These are phyloP conservation scores for Drosophila equinoxialis DNA, from an alignment of 1,140 invertebrate species.

Conservation along the genomic window DNA sequence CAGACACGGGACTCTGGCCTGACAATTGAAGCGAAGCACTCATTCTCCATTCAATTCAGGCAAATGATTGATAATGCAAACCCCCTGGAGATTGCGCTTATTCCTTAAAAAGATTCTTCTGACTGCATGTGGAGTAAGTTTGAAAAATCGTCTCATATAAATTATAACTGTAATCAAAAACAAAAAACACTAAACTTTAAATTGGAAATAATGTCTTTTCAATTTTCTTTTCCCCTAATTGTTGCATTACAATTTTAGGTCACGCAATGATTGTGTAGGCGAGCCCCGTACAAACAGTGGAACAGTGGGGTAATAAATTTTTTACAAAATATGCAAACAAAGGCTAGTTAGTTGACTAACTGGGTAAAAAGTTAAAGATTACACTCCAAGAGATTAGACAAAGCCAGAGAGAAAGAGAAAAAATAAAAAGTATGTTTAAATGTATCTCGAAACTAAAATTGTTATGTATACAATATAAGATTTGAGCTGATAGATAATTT, in stretches of 20 bases:
- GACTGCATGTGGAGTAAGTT: conserved; percentile 63
- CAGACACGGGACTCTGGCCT: conserved; percentile 27
- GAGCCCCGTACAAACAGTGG: conserved; percentile 27
- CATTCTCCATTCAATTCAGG: conserved; percentile 2
- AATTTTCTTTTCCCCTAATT: conserved; percentile 68
- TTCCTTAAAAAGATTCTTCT: conserved; percentile 39
- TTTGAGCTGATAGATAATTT: too few species aligned
- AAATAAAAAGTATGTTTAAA: too few species aligned
- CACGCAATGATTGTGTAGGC: conserved; percentile 26
- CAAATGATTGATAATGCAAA: conserved; percentile 68
- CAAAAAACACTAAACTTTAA: conserved; percentile 13
- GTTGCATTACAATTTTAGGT: conserved; percentile 50
- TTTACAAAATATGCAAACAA: conserved; percentile 45
- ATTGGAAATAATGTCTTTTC: conserved; percentile 64
- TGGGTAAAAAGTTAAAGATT: not conserved
- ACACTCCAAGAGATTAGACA: not conserved
- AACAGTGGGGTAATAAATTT: not conserved
- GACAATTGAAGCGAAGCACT: conserved; percentile 32
- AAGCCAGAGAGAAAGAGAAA: not conserved
- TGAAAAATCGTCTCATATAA: conserved; percentile 79
- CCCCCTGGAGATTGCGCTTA: conserved; percentile 36
- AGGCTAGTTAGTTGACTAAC: not conserved
- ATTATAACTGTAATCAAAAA: conserved; percentile 78
- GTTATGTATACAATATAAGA: too few species aligned
- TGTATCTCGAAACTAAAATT: too few species aligned